These are phyloP conservation scores for Nomia melanderi DNA, from an alignment of 1,140 invertebrate genomes.

Conservation along the genomic window DNA sequence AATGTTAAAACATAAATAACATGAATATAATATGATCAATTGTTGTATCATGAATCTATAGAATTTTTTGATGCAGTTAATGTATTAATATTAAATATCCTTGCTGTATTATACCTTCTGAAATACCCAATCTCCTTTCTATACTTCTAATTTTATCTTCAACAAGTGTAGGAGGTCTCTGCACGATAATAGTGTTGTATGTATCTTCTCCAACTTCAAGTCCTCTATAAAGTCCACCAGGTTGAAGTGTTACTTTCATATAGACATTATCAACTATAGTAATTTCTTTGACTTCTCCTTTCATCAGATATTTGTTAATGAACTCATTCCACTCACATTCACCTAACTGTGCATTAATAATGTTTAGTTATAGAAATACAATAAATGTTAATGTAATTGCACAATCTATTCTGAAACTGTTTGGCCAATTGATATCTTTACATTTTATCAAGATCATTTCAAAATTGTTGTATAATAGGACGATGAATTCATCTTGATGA, in stretches of 20 bases:
- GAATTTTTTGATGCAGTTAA: background rate
- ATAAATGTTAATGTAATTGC: background rate
- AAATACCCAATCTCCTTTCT: constrained; percentile 90
- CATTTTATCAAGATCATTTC: too few relatives aligned
- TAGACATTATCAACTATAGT: constrained; percentile 90
- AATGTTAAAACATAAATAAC: background rate
- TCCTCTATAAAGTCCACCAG: constrained; percentile 94
- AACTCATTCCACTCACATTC: constrained; percentile 96
- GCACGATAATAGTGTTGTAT: constrained; percentile 80
- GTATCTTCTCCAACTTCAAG: too few relatives aligned
- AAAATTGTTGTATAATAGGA: too few relatives aligned
- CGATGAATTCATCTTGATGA: too few relatives aligned
- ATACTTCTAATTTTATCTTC: constrained; percentile 93
- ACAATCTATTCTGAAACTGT: too few relatives aligned
- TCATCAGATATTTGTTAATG: constrained; percentile 94
- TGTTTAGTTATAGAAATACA: background rate
- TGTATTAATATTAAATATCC: background rate
- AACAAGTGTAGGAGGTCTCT: constrained; percentile 78
- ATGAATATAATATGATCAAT: too few relatives aligned
- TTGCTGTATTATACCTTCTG: constrained; percentile 80
- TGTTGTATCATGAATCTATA: too few relatives aligned
- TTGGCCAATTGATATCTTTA: too few relatives aligned
- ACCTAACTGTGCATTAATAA: background rate
- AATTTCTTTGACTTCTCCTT: constrained; percentile 95
- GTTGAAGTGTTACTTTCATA: constrained; percentile 90